Evolutionary conservation across 2,888 invertebrate genomes (phyloP).

Genomic region (Sinohyriopsis cumingii): DNA sequence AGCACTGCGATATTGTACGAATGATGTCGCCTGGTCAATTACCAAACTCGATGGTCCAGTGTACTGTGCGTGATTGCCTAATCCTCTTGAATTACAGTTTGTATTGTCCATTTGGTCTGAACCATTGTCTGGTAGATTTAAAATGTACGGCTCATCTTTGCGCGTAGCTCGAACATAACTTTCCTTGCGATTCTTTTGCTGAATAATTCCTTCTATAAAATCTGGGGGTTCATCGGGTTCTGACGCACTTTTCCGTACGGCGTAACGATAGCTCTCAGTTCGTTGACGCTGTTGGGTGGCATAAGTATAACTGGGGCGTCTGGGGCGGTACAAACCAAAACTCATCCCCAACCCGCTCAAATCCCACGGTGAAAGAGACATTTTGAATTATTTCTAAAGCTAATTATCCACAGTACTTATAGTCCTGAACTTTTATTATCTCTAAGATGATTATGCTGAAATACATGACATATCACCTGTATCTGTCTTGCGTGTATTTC

Average conservation of each 20-base stretch:
- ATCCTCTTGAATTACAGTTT: too few relatives aligned
- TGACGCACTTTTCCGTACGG: conserved; percentile 49
- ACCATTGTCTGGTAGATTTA: too few relatives aligned
- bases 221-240: conserved; percentile 44
- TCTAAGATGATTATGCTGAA: neutral
- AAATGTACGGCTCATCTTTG: conserved; percentile 9
- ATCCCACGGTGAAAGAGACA: conserved; percentile 68
- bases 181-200: conserved; percentile 58
- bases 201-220: conserved; percentile 61
- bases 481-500: neutral
- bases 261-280: conserved; percentile 69
- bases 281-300: conserved; percentile 67
- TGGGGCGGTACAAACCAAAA: conserved; percentile 67
- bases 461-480: neutral
- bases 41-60: too few relatives aligned
- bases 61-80: too few relatives aligned
- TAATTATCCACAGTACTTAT: neutral
- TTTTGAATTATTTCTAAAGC: neutral
- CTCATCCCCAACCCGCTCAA: conserved; percentile 68
- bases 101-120: too few relatives aligned
- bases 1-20: too few relatives aligned
- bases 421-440: neutral
- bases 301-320: conserved; percentile 69
- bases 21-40: too few relatives aligned
- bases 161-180: conserved; percentile 61